phyloP scores from a whole-genome alignment of 92 coral and sea anemone genomes.

The Isaurus tuberculatus region DNA sequence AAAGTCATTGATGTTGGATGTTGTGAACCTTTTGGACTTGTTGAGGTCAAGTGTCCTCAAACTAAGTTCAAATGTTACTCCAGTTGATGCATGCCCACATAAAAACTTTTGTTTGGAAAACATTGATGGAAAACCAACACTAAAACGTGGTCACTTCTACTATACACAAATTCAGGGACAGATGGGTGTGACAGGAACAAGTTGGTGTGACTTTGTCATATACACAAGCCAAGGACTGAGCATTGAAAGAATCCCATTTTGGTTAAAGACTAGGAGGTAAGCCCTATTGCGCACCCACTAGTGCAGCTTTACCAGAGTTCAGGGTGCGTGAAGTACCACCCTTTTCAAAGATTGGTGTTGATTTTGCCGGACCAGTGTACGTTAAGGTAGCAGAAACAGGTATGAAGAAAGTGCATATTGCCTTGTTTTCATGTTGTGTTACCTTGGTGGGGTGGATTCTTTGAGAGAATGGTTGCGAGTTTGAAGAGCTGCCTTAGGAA shows the following conservation, averaged over 20 bases:
- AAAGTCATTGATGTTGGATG: constrained; percentile 73
- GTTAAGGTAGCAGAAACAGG: neutral
- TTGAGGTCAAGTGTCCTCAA: constrained; percentile 73
- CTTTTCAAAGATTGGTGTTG: constrained; percentile 29
- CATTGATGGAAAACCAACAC: constrained; percentile 50
- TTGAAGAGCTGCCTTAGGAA: neutral
- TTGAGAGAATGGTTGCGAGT: constrained; percentile 23
- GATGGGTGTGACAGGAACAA: constrained; percentile 59
- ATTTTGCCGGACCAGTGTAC: constrained; percentile 7
- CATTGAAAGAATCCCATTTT: constrained; percentile 60
- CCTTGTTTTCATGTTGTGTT: constrained; percentile 34
- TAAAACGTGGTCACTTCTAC: constrained; percentile 62
- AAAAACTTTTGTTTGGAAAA: constrained; percentile 52
- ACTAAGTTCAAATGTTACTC: constrained; percentile 72
- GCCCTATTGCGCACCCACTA: constrained; percentile 39
- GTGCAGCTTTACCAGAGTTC: constrained; percentile 38
- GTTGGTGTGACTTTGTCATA: constrained; percentile 77
- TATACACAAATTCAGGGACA: constrained; percentile 76
- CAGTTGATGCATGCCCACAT: constrained; percentile 76
- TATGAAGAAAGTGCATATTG: constrained; percentile 11
- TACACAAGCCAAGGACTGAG: constrained; percentile 67
- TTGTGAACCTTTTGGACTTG: constrained; percentile 61
- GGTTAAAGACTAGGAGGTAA: constrained; percentile 25
- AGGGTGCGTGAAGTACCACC: constrained; percentile 36
- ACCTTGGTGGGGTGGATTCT: constrained; percentile 15